Base-by-base conservation (phyloP, 2,113 vertebrate species). In the Thermophis baileyi region DNA sequence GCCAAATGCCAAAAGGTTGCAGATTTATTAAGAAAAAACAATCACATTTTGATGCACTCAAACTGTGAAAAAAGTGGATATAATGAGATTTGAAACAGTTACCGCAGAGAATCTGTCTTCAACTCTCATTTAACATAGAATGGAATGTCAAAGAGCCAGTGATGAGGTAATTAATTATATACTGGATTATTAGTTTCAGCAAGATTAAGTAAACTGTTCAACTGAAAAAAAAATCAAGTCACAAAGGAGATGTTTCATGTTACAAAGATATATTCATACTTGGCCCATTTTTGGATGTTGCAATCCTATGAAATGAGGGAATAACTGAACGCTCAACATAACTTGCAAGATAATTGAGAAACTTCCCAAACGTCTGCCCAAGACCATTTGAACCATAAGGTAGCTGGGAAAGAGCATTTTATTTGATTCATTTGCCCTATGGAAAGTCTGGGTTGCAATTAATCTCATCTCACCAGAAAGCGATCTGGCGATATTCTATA, bases 21-120 rank as follows among this genome's bases (percentile, higher is more conserved):
- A 51, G 63, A 22, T 47, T 63, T 22, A 18, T 22, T 90, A 69
- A 91, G 22, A 55, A 85, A 44, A 85, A 51, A 3, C 6, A 69
- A 4, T 25, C 46, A 40, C 2, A 86, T 55, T 54, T 55, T 86
- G 69, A 54, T 35, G 24, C 50, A 53, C n/a, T 57, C 14, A 47
- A 46, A 91, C 18, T 86, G 90, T 14, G 25, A 27, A 63, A 40
- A 27, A 25, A 54, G 20, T 30, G 6, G 49, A 91, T 25, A 40
- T 44, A 94, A 91, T 93, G 53, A 57, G 49, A 16, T 10, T 6
- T 3, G 63, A 27, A 18, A 69, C 91, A 91, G 18, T 1, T 44
- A 95, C 44, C 24, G 89, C 53, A 81, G 92, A 91, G 94, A 88
- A 55, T 74, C 22, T n/a, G 6, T 85, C 50, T 96, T 93, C 50